phyloP scores from a whole-genome alignment of 2,113 vertebrate genomes.

The Setophaga kirtlandii region DNA sequence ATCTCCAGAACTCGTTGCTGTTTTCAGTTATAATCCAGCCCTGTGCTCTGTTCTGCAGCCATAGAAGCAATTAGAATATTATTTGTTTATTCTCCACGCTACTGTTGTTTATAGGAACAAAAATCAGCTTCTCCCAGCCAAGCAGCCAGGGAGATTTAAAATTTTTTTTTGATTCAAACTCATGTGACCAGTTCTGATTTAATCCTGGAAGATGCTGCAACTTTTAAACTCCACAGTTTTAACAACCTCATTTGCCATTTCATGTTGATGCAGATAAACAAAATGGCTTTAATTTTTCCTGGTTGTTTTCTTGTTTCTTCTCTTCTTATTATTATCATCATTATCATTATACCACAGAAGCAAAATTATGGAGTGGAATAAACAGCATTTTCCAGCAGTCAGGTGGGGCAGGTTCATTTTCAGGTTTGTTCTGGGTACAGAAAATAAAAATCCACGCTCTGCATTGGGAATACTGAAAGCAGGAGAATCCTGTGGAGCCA shows the following conservation, averaged over 20 bases:
- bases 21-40: not conserved
- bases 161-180: not conserved
- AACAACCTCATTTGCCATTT: not conserved
- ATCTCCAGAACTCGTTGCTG: fast-evolving
- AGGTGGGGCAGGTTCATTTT: not conserved
- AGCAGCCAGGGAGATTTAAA: not conserved
- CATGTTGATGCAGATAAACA: not conserved
- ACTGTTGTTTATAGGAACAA: not conserved
- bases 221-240: not conserved
- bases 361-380: not conserved
- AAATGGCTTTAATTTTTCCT: not conserved
- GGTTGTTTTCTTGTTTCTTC: not conserved
- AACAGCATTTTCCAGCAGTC: not conserved
- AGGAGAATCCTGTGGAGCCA: not conserved
- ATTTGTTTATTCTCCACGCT: not conserved
- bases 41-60: not conserved
- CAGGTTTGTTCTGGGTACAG: not conserved
- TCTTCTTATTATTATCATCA: not conserved
- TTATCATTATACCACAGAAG: not conserved
- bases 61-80: not conserved
- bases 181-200: not conserved
- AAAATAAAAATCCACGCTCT: not conserved
- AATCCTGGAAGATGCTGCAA: not conserved
- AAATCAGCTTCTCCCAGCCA: not conserved
- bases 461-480: not conserved